Evolutionary conservation across 2,113 vertebrate genomes (phyloP).

Genomic region (Lepus timidus): DNA sequence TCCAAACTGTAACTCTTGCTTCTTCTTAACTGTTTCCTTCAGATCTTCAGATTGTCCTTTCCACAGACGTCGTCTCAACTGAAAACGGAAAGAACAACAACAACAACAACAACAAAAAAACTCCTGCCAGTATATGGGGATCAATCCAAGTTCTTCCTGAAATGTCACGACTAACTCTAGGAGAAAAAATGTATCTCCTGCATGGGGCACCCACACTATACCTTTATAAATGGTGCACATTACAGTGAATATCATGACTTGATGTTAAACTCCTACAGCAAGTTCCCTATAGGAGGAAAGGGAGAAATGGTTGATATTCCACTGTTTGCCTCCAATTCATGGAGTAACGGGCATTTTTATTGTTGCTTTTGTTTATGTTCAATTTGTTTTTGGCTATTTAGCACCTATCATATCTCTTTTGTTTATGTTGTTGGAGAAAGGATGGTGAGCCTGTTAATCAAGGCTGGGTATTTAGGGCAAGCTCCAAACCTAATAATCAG

Average conservation of each 20-base stretch:
- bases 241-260: not conserved
- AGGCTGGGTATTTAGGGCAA: rapidly evolving
- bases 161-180: not conserved
- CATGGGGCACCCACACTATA: not conserved
- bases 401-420: not conserved
- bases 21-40: not conserved
- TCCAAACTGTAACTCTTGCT: not conserved
- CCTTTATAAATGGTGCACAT: not conserved
- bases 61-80: not conserved
- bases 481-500: not conserved
- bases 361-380: not conserved
- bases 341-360: not conserved
- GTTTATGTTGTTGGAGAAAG: not conserved
- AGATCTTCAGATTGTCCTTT: not conserved
- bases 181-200: not conserved
- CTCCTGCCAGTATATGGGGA: not conserved
- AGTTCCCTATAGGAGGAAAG: not conserved
- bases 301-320: not conserved
- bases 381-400: not conserved
- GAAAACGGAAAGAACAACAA: not conserved
- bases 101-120: too few relatives aligned
- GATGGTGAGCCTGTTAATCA: not conserved
- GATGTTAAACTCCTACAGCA: not conserved
- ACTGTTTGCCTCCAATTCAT: not conserved
- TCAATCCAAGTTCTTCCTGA: not conserved